phyloP scores from a whole-genome alignment of 2,888 invertebrate species.

The Elgonia sp. region DNA sequence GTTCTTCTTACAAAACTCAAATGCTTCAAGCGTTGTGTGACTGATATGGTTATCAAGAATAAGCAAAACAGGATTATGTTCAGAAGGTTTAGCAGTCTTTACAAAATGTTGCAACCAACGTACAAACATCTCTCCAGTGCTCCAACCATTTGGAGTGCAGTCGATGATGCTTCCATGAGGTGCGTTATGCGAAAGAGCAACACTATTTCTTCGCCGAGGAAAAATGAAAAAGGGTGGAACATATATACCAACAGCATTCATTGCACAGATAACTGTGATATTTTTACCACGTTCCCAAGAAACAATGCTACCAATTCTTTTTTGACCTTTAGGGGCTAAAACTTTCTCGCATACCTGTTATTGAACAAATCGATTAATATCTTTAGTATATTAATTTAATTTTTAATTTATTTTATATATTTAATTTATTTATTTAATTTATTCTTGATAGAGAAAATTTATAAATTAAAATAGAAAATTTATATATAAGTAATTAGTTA shows the following conservation, averaged over 20 bases:
- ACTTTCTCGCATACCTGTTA: too few species aligned
- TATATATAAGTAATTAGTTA: too few species aligned
- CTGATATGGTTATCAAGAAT: conserved; percentile 39
- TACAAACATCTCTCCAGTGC: conserved; percentile 44
- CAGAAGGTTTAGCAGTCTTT: conserved; percentile 80
- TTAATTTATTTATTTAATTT: too few species aligned
- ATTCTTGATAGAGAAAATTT: too few species aligned
- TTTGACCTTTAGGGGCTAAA: conserved; percentile 84
- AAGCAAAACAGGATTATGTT: conserved; percentile 77
- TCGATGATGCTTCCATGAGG: conserved; percentile 82
- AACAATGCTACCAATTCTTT: conserved; percentile 82
- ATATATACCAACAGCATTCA: conserved; percentile 85
- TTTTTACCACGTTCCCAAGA: conserved; percentile 61
- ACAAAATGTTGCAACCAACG: conserved; percentile 77
- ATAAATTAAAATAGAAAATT: too few species aligned
- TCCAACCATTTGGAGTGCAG: conserved; percentile 81
- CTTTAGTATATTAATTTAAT: too few species aligned
- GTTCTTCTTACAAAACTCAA: neutral
- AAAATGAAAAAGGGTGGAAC: conserved; percentile 87
- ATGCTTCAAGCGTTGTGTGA: neutral
- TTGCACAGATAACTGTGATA: conserved; percentile 85
- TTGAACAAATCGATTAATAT: too few species aligned
- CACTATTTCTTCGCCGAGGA: conserved; percentile 84
- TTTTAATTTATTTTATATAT: too few species aligned
- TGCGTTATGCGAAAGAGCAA: conserved; percentile 84